These are phyloP conservation scores for Tinea pellionella DNA, from an alignment of 2,888 invertebrate genomes.

Conservation along the genomic window DNA sequence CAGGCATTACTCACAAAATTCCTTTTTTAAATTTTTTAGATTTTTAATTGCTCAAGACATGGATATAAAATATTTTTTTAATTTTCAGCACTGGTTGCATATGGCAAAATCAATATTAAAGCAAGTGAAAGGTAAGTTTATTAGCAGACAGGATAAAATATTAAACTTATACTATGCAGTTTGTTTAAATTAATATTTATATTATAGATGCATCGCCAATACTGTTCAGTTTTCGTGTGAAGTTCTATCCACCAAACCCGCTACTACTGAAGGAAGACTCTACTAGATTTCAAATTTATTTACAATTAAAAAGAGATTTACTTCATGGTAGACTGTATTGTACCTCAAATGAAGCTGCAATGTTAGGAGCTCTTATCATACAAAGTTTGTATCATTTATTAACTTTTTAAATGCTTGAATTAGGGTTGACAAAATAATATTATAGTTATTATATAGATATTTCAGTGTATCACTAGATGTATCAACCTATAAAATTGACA, in stretches of 20 bases:
- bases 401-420: too few relatives aligned
- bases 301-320: slow-evolving; percentile 93
- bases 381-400: slow-evolving; percentile 75
- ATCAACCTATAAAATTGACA: too few relatives aligned
- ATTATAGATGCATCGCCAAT: slow-evolving; percentile 88
- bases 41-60: too few relatives aligned
- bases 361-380: slow-evolving; percentile 90
- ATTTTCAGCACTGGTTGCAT: slow-evolving; percentile 92
- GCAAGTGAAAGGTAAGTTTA: slow-evolving; percentile 85
- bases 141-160: not conserved
- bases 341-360: slow-evolving; percentile 88
- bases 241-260: slow-evolving; percentile 97
- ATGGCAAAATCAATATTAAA: slow-evolving; percentile 89
- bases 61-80: slow-evolving; percentile 15
- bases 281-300: slow-evolving; percentile 93
- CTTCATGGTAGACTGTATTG: slow-evolving; percentile 95
- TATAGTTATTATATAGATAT: too few relatives aligned
- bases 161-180: too few relatives aligned
- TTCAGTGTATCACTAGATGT: too few relatives aligned
- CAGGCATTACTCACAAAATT: too few relatives aligned
- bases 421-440: too few relatives aligned
- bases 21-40: too few relatives aligned
- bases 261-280: slow-evolving; percentile 92
- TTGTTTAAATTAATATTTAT: not conserved
- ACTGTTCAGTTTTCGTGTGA: slow-evolving; percentile 95